phyloP scores from a whole-genome alignment of 2,888 invertebrate genomes.

The Geotrupes spiniger region DNA sequence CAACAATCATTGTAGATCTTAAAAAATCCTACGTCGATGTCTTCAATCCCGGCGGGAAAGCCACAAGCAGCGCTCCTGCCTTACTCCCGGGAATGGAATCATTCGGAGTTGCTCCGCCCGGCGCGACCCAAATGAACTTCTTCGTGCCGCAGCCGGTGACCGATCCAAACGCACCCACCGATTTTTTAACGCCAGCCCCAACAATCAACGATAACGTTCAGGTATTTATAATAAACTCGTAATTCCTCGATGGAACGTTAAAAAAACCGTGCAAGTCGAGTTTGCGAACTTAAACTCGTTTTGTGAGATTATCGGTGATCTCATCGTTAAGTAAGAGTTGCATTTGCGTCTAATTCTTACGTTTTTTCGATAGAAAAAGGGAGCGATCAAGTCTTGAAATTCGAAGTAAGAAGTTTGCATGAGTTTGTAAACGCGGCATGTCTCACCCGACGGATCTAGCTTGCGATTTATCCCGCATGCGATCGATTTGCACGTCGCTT shows the following conservation, averaged over 20 bases:
- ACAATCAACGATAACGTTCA: conserved; percentile 19
- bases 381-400: conserved; percentile 39
- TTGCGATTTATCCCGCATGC: not conserved
- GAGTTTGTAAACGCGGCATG: no score
- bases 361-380: conserved; percentile 34
- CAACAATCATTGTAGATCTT: conserved; percentile 56
- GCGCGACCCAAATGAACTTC: conserved; percentile 52
- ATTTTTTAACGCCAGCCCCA: conserved; percentile 54
- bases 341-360: conserved; percentile 6
- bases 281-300: no score
- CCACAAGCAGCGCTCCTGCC: conserved; percentile 38
- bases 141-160: conserved; percentile 58
- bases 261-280: no score
- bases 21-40: conserved; percentile 89
- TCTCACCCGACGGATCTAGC: no score
- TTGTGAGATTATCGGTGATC: not conserved
- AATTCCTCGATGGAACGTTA: no score
- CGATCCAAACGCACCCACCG: conserved; percentile 57
- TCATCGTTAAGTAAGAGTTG: no score
- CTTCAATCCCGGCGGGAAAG: conserved; percentile 69
- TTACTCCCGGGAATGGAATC: conserved; percentile 45
- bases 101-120: conserved; percentile 26
- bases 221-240: no score
- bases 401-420: conserved; percentile 31
- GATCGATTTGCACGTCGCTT: no score